These are phyloP conservation scores for Peromyscus attwateri DNA, from an alignment of 2,797 vertebrate species.

Conservation along the genomic window DNA sequence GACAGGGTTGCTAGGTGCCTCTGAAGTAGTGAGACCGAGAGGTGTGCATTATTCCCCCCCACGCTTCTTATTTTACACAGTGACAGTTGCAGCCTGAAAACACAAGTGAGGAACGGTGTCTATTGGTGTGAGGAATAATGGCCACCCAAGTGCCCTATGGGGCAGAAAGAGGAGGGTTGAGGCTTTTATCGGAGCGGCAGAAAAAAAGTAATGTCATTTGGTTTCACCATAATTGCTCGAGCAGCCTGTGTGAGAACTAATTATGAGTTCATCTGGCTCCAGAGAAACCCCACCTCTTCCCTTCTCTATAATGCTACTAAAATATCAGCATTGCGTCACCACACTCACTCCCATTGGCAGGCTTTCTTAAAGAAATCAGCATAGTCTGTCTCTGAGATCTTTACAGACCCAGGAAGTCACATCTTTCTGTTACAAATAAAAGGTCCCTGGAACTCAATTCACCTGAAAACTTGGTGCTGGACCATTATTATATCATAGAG, in stretches of 20 bases:
- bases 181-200: slow-evolving; percentile 73
- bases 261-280: slow-evolving; percentile 82
- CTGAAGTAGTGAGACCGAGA: slow-evolving; percentile 75
- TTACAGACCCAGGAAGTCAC: slow-evolving; percentile 50
- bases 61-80: slow-evolving; percentile 80
- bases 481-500: slow-evolving; percentile 50
- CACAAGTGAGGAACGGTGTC: slow-evolving; percentile 53
- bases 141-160: slow-evolving; percentile 60
- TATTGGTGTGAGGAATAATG: slow-evolving; percentile 62
- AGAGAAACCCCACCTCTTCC: slow-evolving; percentile 76
- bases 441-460: slow-evolving; percentile 51
- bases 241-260: slow-evolving; percentile 81
- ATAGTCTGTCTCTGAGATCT: slow-evolving; percentile 21
- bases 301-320: slow-evolving; percentile 73
- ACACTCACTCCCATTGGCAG: slow-evolving; percentile 73
- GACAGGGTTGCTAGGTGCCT: slow-evolving; percentile 83
- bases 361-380: slow-evolving; percentile 55
- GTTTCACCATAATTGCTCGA: slow-evolving; percentile 81
- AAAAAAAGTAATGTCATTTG: slow-evolving; percentile 78
- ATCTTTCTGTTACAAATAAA: slow-evolving; percentile 70
- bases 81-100: slow-evolving; percentile 74
- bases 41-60: slow-evolving; percentile 76
- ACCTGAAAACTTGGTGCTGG: slow-evolving; percentile 55
- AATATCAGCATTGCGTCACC: slow-evolving; percentile 82
- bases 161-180: slow-evolving; percentile 61